Evolutionary conservation across 2,113 vertebrate genomes (phyloP), one percentile per base, ranked within the genome.

Genomic region (Rhombomys opimus): DNA sequence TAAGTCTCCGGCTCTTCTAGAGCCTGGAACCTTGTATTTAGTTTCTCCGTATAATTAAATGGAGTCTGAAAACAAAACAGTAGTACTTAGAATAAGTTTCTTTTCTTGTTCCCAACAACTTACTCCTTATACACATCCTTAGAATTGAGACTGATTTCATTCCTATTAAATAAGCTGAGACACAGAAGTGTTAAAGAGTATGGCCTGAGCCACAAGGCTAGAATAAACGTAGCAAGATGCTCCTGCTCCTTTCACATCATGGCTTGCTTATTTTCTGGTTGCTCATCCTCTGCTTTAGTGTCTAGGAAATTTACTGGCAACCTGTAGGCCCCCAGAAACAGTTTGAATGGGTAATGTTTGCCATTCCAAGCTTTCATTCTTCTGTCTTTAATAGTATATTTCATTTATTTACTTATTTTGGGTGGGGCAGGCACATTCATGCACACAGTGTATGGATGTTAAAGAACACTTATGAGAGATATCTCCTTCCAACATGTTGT

Each of bases 231-330:
- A 20, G 13, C n/a, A 32, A 5, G 54, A 59, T 35, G 23, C 3
- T 15, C 50, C n/a, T 82, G 13, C 5, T 77, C n/a, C 5, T 90
- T 85, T 54, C 2, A 50, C 23, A n/a, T 25, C 35, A 14, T 9
- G 0, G 6, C 52, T 75, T 63, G 27, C 5, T 75, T 87, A 4
- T 46, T 46, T 46, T 4, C 12, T n/a, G 54, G 25, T 15, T 75
- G 0, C 12, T 35, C 13, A 5, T 22, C 35, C 10, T 54, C 0
- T 41, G 9, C 27, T 38, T 82, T 27, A 7, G 14, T 50, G 7
- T 20, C 57, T 73, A 52, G 35, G 9, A 54, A 7, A 11, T 20
- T 68, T 17, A 32, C 46, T 76, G 5, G 8, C 0, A 80, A 76
- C 50, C 10, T 9, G 18, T 5, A 78, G 12, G 3, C 10, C 20